Evolutionary conservation across 2,888 invertebrate species (phyloP).

Genomic region (Acrobasis suavella): DNA sequence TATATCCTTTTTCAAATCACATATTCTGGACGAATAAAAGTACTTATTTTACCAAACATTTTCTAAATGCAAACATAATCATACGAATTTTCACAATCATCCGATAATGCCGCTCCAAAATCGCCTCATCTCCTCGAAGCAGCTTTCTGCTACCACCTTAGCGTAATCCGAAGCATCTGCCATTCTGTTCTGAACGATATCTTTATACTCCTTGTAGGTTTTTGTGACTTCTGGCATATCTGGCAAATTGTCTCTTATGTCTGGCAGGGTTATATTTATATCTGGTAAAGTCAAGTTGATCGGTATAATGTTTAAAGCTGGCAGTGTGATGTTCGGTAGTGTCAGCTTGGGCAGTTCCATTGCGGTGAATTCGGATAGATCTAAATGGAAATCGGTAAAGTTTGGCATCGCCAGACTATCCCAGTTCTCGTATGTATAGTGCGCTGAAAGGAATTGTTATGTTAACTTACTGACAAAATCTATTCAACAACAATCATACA

Average conservation of each 20-base stretch:
- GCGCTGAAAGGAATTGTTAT: constrained; percentile 67
- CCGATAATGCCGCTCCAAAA: constrained; percentile 65
- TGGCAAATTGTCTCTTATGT: constrained; percentile 60
- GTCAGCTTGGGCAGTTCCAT: constrained; percentile 49
- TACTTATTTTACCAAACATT: constrained; percentile 4
- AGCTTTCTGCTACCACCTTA: constrained; percentile 77
- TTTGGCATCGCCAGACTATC: constrained; percentile 69
- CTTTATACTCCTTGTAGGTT: constrained; percentile 69
- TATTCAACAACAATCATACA: too few relatives aligned
- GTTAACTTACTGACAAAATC: constrained; percentile 33
- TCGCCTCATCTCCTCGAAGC: constrained; percentile 70
- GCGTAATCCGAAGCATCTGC: constrained; percentile 78
- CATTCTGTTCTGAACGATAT: constrained; percentile 74
- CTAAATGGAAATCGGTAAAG: constrained; percentile 72
- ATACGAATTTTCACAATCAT: constrained; percentile 39
- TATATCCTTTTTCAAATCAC: background rate
- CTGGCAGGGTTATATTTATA: constrained; percentile 59
- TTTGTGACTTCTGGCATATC: constrained; percentile 66
- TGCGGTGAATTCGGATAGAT: constrained; percentile 63
- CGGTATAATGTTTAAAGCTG: constrained; percentile 50
- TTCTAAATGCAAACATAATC: constrained; percentile 33
- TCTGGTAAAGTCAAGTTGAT: constrained; percentile 48
- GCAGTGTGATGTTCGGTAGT: constrained; percentile 53
- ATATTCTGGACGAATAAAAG: background rate
- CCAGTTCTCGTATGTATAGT: constrained; percentile 77